Percentiles rank a stretch among this genome's conserved stretches.
Conservation (phyloP, 30 jellyfish, hydroid and myxozoan genomes). For the Aurelia aurita complex sp. Pacific region DNA sequence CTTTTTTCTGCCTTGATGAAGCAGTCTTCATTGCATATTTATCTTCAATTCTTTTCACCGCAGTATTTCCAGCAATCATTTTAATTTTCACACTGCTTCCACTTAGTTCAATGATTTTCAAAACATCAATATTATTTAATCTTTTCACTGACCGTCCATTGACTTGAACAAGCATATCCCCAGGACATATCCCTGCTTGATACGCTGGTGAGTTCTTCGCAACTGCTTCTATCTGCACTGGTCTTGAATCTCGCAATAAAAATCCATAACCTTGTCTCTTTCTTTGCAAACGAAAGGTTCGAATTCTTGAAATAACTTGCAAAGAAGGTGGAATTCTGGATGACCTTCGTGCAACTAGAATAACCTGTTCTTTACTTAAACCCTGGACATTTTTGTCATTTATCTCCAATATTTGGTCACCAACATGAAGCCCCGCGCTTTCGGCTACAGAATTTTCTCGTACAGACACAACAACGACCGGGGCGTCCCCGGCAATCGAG, state of each 20-base stretch:
- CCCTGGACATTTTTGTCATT: slow-evolving; percentile 65
- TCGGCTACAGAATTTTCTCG: slow-evolving; percentile 74
- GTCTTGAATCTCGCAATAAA: slow-evolving; percentile 55
- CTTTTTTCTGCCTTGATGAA: slow-evolving; percentile 23
- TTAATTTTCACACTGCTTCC: slow-evolving; percentile 22
- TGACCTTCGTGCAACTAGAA: slow-evolving; percentile 54
- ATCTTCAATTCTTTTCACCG: slow-evolving; percentile 34
- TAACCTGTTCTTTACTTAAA: slow-evolving; percentile 55
- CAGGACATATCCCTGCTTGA: slow-evolving; percentile 71
- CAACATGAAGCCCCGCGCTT: slow-evolving; percentile 81
- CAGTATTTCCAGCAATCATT: slow-evolving; percentile 70
- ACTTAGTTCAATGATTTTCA: slow-evolving; percentile 25
- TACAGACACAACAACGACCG: slow-evolving; percentile 73
- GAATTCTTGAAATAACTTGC: slow-evolving; percentile 78
- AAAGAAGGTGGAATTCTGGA: slow-evolving; percentile 77
- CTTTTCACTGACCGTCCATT: slow-evolving; percentile 72
- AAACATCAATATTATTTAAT: slow-evolving; percentile 13
- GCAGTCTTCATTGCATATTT: slow-evolving; percentile 15
- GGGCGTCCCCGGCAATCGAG: slow-evolving; percentile 74
- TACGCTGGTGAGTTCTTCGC: slow-evolving; percentile 45
- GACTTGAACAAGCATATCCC: slow-evolving; percentile 74
- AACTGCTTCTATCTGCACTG: slow-evolving; percentile 66
- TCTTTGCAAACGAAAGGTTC: slow-evolving; percentile 54
- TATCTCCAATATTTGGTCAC: slow-evolving; percentile 79
- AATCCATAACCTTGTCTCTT: slow-evolving; percentile 57